phyloP scores from a whole-genome alignment of 1,140 invertebrate species.

The Contarinia nasturtii region DNA sequence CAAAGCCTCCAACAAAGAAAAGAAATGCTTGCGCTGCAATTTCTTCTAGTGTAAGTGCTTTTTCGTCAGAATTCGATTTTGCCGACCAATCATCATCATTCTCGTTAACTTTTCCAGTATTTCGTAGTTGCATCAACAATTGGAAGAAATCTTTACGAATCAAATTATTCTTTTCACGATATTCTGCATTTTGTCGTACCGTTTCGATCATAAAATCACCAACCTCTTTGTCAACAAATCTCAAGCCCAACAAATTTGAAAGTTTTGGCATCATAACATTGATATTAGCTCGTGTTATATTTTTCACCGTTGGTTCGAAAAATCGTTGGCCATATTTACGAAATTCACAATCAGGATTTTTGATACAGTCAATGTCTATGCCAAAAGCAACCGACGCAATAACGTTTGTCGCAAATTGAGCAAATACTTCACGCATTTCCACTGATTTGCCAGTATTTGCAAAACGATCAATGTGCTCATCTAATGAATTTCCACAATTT shows the following conservation, averaged over 20 bases:
- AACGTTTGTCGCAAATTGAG: not conserved
- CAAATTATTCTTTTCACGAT: constrained; percentile 23
- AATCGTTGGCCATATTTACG: constrained; percentile 7
- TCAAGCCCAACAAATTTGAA: constrained; percentile 3
- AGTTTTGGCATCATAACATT: constrained; percentile 15
- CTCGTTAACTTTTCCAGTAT: no score
- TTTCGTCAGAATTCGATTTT: constrained; percentile 1
- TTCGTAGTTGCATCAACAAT: constrained; percentile 26
- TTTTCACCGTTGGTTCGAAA: not conserved
- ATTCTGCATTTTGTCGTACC: constrained; percentile 4
- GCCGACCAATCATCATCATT: not conserved
- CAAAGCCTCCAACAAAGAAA: constrained; percentile 16
- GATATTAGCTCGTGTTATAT: not conserved
- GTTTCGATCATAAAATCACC: not conserved
- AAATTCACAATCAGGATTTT: constrained; percentile 2
- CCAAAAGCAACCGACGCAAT: not conserved
- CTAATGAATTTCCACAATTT: not conserved
- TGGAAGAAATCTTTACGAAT: constrained; percentile 28
- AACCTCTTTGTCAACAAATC: not conserved
- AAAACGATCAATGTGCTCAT: not conserved
- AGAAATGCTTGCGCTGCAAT: not conserved
- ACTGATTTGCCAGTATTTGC: not conserved
- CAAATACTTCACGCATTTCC: not conserved
- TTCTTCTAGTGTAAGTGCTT: not conserved
- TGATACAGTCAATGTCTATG: not conserved